A percentile compares a stretch with the other conserved stretches of the same genome.
Conservation (phyloP, 2,797 vertebrate genomes). For the Lates japonicus region DNA sequence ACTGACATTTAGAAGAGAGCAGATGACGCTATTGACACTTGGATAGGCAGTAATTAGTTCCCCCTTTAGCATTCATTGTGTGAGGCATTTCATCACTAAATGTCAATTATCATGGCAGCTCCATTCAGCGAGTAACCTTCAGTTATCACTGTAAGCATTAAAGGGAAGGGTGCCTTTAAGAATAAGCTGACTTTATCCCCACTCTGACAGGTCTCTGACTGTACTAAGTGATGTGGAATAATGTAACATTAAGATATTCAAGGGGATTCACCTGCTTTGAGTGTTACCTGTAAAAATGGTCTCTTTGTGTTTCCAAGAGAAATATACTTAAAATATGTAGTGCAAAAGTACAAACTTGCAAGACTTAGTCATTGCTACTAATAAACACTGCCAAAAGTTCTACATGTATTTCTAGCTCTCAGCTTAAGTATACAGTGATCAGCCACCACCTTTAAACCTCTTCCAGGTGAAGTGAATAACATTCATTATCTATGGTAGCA, state of each 20-base stretch:
- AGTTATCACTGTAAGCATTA: conserved; percentile 81
- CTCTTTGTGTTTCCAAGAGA: neutral
- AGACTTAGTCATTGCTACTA: neutral
- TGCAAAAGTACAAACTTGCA: neutral
- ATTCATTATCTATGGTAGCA: no score
- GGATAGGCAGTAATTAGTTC: conserved; percentile 85
- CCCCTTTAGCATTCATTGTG: conserved; percentile 82
- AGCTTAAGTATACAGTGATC: neutral
- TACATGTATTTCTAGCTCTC: neutral
- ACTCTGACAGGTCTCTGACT: conserved; percentile 67
- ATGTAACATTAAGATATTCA: conserved; percentile 58
- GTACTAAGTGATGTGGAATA: conserved; percentile 65
- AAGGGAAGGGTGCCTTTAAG: conserved; percentile 78
- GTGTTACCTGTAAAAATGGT: conserved; percentile 8
- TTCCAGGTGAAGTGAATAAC: no score
- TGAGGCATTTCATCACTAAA: conserved; percentile 85
- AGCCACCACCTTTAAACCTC: no score
- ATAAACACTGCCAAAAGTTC: neutral
- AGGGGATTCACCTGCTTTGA: conserved; percentile 37
- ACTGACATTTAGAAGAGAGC: conserved; percentile 86
- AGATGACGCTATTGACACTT: conserved; percentile 83
- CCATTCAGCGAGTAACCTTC: conserved; percentile 82
- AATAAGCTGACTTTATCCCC: conserved; percentile 79
- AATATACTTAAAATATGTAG: neutral
- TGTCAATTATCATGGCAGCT: conserved; percentile 87